phyloP scores from a whole-genome alignment of 2,113 vertebrate species.

The Tringa solitaria region DNA sequence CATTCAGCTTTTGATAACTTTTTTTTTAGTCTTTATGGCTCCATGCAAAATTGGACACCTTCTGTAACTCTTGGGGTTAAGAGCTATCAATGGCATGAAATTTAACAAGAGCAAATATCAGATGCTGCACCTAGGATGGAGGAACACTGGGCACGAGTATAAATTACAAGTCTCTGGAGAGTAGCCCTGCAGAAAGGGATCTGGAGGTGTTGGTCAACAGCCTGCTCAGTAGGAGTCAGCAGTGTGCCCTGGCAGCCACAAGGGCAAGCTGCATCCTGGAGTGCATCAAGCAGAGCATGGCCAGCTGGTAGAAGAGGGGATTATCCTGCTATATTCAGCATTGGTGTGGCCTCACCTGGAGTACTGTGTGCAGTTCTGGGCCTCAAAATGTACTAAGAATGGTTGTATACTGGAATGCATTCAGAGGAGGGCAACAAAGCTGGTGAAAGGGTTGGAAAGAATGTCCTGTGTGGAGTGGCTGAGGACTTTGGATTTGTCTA shows the following conservation, averaged over 20 bases:
- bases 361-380: background rate
- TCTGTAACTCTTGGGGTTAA: background rate
- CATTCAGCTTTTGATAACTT: background rate
- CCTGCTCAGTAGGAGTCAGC: background rate
- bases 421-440: background rate
- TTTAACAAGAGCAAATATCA: background rate
- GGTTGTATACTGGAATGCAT: background rate
- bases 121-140: background rate
- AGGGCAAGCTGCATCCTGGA: fast-evolving
- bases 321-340: fast-evolving
- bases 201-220: background rate
- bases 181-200: background rate
- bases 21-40: background rate
- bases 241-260: background rate
- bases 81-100: background rate
- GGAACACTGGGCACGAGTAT: fast-evolving
- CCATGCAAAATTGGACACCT: background rate
- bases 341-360: background rate
- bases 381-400: background rate
- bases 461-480: background rate
- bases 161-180: background rate
- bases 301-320: background rate
- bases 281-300: too few species aligned
- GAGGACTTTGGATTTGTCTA: background rate
- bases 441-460: background rate